Percentiles rank a stretch among this genome's conserved stretches.
Evolutionary conservation across 2,797 vertebrate genomes (phyloP).

Genomic region (Lemur catta): DNA sequence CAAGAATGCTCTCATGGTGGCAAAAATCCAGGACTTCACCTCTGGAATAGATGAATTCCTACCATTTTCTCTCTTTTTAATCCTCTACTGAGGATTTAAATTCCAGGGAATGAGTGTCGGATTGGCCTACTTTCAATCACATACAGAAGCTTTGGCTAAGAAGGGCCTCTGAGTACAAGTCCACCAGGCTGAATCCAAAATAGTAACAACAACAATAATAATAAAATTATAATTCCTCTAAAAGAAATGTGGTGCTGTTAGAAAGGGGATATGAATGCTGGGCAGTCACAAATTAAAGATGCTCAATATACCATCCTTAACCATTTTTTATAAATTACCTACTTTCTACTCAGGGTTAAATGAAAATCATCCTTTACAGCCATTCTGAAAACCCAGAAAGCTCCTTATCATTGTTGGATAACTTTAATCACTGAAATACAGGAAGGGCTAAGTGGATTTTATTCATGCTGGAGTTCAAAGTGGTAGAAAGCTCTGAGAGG

Average conservation of each 20-base stretch:
- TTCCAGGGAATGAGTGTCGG: background rate
- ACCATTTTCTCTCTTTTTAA: background rate
- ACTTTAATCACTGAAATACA: background rate
- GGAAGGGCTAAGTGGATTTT: background rate
- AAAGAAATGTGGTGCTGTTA: background rate
- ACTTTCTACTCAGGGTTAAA: background rate
- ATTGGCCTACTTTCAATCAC: background rate
- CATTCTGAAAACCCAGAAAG: background rate
- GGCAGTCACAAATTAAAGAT: background rate
- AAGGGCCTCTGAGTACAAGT: background rate
- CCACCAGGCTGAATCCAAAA: background rate
- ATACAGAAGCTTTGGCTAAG: background rate
- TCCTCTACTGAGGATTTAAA: conserved; percentile 15
- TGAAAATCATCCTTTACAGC: background rate
- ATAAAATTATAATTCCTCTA: background rate
- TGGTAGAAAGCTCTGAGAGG: background rate
- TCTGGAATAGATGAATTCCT: background rate
- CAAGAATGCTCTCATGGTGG: background rate
- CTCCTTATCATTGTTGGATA: background rate
- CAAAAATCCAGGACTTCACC: background rate
- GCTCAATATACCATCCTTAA: background rate
- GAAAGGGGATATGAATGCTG: background rate
- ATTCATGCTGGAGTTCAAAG: background rate
- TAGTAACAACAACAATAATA: background rate
- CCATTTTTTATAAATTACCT: background rate